Evolutionary conservation across 1,140 invertebrate genomes (phyloP).

Genomic region (Drosophila saltans): DNA sequence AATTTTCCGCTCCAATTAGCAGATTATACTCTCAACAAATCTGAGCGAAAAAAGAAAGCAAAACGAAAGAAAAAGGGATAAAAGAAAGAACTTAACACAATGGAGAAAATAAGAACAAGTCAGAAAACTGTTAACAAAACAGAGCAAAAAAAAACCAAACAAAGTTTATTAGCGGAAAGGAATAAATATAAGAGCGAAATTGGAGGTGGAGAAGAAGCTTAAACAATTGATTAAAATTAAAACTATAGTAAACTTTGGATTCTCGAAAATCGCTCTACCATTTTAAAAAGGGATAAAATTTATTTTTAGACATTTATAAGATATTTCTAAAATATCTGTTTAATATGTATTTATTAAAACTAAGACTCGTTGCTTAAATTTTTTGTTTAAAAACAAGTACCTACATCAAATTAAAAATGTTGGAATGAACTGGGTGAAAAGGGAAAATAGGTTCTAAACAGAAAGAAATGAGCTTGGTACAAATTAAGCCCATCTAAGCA

Average conservation of each 20-base stretch:
- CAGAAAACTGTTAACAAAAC: conserved; percentile 3
- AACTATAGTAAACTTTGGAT: background rate
- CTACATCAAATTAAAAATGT: too few species aligned
- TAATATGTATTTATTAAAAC: too few species aligned
- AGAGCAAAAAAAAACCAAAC: conserved; percentile 1
- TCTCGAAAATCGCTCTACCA: too few species aligned
- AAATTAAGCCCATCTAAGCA: too few species aligned
- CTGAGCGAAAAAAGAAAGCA: conserved; percentile 27
- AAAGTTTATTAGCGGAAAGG: conserved; percentile 22
- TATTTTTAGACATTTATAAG: too few species aligned
- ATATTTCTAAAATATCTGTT: too few species aligned
- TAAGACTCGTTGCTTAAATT: too few species aligned
- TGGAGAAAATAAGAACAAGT: conserved; percentile 32
- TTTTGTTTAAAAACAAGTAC: too few species aligned
- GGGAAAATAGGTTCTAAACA: too few species aligned
- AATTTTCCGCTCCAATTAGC: conserved; percentile 77
- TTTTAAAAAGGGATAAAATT: too few species aligned
- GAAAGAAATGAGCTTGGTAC: too few species aligned
- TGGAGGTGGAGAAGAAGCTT: background rate
- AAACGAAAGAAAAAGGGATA: conserved; percentile 19
- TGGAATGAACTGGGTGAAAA: too few species aligned
- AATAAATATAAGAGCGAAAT: background rate
- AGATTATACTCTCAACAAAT: conserved; percentile 57
- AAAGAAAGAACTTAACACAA: conserved; percentile 51
- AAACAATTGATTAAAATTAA: background rate